Percentiles rank a stretch among this genome's conserved stretches.
Conservation (phyloP, 2,113 vertebrate genomes). For the Atherinomorus stipes region DNA sequence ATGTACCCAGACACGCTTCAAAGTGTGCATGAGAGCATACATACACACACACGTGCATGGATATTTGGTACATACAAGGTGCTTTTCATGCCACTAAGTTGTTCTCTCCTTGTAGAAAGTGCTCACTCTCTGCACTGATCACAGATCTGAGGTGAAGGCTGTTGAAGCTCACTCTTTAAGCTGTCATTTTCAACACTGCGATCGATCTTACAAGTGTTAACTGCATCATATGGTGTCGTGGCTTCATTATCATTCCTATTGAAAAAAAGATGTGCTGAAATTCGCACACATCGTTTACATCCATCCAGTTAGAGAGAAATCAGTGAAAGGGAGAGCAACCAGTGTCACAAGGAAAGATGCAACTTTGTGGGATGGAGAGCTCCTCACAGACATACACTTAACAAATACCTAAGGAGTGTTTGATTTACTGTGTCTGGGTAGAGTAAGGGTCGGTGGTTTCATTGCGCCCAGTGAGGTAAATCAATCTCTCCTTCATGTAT, state of each 20-base stretch:
- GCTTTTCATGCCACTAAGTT: conserved; percentile 74
- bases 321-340: conserved; percentile 42
- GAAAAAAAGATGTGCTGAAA: conserved; percentile 43
- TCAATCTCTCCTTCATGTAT: conserved; percentile 75
- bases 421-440: conserved; percentile 58
- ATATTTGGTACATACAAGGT: conserved; percentile 69
- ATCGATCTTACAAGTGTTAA: conserved; percentile 25
- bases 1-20: conserved; percentile 42
- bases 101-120: conserved; percentile 51
- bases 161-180: conserved; percentile 27
- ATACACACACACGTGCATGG: conserved; percentile 65
- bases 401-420: conserved; percentile 76
- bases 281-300: conserved; percentile 40
- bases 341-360: conserved; percentile 51
- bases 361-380: conserved; percentile 68
- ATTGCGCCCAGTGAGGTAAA: conserved; percentile 60
- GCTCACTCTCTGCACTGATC: conserved; percentile 30
- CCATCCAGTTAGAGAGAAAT: conserved; percentile 39
- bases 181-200: conserved; percentile 47
- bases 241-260: conserved; percentile 8
- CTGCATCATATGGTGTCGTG: conserved; percentile 20
- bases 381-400: conserved; percentile 67
- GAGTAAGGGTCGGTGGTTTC: conserved; percentile 21
- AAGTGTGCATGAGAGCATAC: conserved; percentile 47
- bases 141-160: conserved; percentile 43